A percentile compares a stretch with the other conserved stretches of the same genome.
Conservation (phyloP, 2,113 vertebrate species). For the Notiomystis cincta region DNA sequence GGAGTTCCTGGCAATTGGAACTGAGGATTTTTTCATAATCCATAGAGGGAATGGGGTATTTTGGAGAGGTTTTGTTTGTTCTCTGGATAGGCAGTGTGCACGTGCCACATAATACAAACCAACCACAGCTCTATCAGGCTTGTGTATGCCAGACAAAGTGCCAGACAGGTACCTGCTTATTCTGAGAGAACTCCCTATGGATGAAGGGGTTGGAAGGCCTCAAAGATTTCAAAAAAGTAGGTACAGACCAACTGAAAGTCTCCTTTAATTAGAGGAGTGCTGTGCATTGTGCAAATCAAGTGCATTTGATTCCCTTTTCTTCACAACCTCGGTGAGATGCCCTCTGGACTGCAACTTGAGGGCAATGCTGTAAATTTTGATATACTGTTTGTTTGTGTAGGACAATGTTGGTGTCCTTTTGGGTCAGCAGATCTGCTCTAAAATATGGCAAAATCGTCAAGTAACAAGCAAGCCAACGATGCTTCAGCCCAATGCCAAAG, state of each 20-base stretch:
- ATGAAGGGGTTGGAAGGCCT: background rate
- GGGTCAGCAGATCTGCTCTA: background rate
- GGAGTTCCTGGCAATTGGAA: background rate
- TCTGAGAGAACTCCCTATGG: background rate
- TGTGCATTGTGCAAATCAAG: background rate
- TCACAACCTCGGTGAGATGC: background rate
- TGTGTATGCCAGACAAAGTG: background rate
- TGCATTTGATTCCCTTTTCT: background rate
- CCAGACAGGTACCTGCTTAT: background rate
- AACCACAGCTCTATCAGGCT: background rate
- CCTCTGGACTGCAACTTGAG: background rate
- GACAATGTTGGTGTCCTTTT: background rate
- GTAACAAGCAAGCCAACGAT: background rate
- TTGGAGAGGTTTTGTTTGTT: background rate
- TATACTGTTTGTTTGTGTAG: background rate
- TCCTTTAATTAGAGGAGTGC: background rate
- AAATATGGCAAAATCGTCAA: background rate
- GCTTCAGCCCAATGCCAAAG: background rate
- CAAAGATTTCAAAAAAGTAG: background rate
- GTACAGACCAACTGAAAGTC: background rate
- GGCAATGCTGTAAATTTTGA: background rate
- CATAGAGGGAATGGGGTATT: background rate
- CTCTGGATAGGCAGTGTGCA: background rate
- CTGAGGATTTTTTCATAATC: background rate
- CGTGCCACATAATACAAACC: background rate